Conservation (phyloP, 2,888 invertebrate species). For the Meghimatium bilineatum region DNA sequence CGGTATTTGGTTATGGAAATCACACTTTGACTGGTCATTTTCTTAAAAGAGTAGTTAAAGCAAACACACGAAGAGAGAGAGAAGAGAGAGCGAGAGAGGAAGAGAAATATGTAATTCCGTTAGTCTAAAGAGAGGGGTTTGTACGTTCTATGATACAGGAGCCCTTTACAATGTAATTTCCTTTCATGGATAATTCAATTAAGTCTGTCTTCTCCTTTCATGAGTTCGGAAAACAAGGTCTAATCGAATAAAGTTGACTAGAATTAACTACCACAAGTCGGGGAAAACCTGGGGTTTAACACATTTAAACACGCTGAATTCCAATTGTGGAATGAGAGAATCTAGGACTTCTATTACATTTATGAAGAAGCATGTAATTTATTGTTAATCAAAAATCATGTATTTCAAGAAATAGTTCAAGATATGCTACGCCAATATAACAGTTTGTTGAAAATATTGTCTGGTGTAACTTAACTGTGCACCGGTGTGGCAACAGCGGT, state of each 20-base stretch:
- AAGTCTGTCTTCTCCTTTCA: neutral
- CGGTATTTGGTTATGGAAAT: too few relatives aligned
- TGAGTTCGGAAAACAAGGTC: neutral
- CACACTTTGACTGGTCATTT: too few relatives aligned
- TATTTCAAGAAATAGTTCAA: too few relatives aligned
- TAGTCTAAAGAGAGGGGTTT: neutral
- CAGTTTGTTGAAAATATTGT: too few relatives aligned
- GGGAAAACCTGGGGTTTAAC: neutral
- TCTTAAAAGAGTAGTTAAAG: neutral
- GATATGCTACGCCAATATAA: too few relatives aligned
- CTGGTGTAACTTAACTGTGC: too few relatives aligned
- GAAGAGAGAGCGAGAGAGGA: conserved; percentile 28
- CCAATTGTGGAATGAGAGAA: too few relatives aligned
- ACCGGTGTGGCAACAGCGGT: too few relatives aligned
- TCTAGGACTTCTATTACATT: too few relatives aligned
- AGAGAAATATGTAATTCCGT: neutral
- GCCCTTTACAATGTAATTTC: neutral
- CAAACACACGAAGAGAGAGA: neutral
- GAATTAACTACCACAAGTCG: neutral
- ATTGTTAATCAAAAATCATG: too few relatives aligned
- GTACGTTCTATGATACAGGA: neutral
- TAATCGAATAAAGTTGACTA: neutral
- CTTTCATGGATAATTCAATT: neutral
- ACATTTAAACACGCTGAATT: too few relatives aligned
- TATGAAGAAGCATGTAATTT: too few relatives aligned